A percentile compares a stretch with the other conserved stretches of the same genome.
These are phyloP conservation scores for Cheirogaleus medius DNA, from an alignment of 2,113 vertebrate species.

Conservation along the genomic window DNA sequence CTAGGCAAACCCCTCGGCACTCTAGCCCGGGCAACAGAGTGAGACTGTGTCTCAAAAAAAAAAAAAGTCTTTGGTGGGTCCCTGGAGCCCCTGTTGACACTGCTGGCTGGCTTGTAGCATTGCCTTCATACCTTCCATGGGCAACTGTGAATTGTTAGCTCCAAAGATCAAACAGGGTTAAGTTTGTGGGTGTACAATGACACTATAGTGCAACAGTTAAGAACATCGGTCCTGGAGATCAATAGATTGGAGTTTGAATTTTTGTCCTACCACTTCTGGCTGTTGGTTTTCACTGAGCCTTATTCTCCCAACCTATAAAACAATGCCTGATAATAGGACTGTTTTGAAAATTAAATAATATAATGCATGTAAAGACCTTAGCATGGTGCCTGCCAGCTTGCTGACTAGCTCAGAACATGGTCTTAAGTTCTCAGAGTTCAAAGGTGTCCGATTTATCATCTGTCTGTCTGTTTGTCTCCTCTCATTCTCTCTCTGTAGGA, in stretches of 20 bases:
- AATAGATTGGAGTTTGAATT: not conserved
- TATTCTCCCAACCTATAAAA: not conserved
- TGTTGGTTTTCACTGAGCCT: not conserved
- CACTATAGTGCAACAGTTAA: rapidly evolving
- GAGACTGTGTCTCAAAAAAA: no score
- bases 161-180: not conserved
- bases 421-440: not conserved
- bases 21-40: no score
- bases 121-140: not conserved
- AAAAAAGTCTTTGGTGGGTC: no score
- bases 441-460: not conserved
- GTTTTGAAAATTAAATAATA: not conserved
- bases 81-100: not conserved
- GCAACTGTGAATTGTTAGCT: no score
- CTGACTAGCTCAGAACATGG: not conserved
- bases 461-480: not conserved
- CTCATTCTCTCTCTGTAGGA: not conserved
- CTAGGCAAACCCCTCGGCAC: no score
- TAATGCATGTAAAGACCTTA: not conserved
- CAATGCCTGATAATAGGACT: not conserved
- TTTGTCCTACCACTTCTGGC: not conserved
- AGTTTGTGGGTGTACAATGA: not conserved
- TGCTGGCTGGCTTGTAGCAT: not conserved
- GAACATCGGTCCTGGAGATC: no score
- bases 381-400: not conserved